phyloP scores from a whole-genome alignment of 2,888 invertebrate genomes.

The Trypoxylon attenuatum region DNA sequence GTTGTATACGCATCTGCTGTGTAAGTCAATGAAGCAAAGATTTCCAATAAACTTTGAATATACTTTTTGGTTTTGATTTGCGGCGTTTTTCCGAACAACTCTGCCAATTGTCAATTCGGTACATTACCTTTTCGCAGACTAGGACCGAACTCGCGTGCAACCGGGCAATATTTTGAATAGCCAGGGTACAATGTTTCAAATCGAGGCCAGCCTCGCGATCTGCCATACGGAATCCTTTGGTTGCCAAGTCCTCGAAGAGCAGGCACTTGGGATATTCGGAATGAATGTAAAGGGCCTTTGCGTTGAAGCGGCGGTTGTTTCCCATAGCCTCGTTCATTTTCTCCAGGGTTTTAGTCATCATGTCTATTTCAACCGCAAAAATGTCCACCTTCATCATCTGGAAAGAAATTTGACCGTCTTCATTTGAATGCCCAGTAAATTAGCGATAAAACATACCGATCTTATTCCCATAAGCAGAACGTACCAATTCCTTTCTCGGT shows the following conservation, averaged over 20 bases:
- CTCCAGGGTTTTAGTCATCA: slow-evolving; percentile 63
- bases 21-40: not conserved
- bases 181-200: slow-evolving; percentile 75
- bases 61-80: not conserved
- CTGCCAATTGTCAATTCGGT: not conserved
- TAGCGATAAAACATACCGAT: no score
- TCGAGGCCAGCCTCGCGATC: slow-evolving; percentile 77
- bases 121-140: slow-evolving; percentile 75
- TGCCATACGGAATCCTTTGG: slow-evolving; percentile 76
- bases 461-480: slow-evolving; percentile 11
- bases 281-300: slow-evolving; percentile 65
- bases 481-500: slow-evolving; percentile 68
- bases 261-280: slow-evolving; percentile 68
- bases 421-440: not conserved
- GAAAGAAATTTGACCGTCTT: slow-evolving; percentile 1
- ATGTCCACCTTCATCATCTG: slow-evolving; percentile 58
- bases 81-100: not conserved
- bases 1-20: slow-evolving; percentile 3
- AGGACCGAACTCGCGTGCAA: slow-evolving; percentile 78
- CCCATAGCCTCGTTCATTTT: slow-evolving; percentile 64
- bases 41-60: not conserved
- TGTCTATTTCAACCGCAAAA: slow-evolving; percentile 63
- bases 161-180: slow-evolving; percentile 76
- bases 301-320: slow-evolving; percentile 55
- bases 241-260: slow-evolving; percentile 78